phyloP scores from a whole-genome alignment of 1,140 invertebrate genomes.

The Platyscapa corneri region DNA sequence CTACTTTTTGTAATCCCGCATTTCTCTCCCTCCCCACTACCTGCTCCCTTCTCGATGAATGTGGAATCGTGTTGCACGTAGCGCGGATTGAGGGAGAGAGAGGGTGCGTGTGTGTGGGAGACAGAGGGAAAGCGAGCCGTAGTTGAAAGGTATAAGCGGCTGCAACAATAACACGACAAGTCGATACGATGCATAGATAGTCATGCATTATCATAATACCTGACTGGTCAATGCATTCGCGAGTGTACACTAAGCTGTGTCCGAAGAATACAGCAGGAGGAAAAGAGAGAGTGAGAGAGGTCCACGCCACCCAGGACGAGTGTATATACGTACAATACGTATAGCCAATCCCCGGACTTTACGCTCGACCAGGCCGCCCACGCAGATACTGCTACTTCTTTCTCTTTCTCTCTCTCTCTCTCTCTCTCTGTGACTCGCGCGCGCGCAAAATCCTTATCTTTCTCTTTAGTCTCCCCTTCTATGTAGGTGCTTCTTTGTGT shows the following conservation, averaged over 20 bases:
- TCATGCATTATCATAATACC: constrained; percentile 61
- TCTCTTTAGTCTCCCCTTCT: background rate
- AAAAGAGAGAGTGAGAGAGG: constrained; percentile 31
- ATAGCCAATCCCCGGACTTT: background rate
- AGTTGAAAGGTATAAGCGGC: constrained; percentile 1
- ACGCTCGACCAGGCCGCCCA: constrained; percentile 49
- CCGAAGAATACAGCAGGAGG: background rate
- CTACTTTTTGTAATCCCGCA: constrained; percentile 28
- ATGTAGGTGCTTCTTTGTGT: constrained; percentile 34
- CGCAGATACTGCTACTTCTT: constrained; percentile 21
- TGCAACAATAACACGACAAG: constrained; percentile 63
- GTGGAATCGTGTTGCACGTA: constrained; percentile 28
- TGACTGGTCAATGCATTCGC: constrained; percentile 53
- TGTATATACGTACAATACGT: background rate
- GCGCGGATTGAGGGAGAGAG: background rate
- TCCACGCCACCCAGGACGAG: constrained; percentile 52
- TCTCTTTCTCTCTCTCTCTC: background rate
- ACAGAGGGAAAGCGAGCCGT: background rate
- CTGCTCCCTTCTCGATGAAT: background rate
- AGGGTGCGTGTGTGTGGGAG: too few species aligned
- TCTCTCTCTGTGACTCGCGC: background rate
- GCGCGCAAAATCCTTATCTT: constrained; percentile 30
- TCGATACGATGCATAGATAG: constrained; percentile 64
- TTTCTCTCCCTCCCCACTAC: background rate
- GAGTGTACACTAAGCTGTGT: constrained; percentile 8